Base-by-base conservation (phyloP, 2,797 vertebrate species). In the Sylvilagus floridanus region DNA sequence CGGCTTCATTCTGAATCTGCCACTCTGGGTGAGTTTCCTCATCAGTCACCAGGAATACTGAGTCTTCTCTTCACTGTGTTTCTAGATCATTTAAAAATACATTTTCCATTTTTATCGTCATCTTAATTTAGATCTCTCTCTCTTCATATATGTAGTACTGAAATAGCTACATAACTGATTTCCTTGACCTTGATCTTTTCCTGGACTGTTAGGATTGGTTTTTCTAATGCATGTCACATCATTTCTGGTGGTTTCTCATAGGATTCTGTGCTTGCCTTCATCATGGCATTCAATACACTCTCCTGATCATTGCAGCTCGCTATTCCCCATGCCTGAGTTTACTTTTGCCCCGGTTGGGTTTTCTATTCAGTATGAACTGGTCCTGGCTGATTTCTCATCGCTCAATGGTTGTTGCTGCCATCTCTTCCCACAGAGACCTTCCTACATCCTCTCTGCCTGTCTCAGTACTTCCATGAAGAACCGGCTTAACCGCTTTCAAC, bases 281-380 rank as follows among this genome's bases (percentile, higher is more conserved):
- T 7, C 32, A 19, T 47, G 26, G 12, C 28, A 60, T 60, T 65
- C 26, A 17, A 1, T 66, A 16, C 26, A 2, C 11, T 84, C 54
- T 88, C 1, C 17, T 30, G 28, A 69, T 57, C 4, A 12, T 60
- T 9, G 16, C 32, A 28, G 19, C 17, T 50, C 57, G 35, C 13
- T 4, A 9, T 54, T 26, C 12, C 30, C 4, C 21, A 10, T 2
- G 30, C 32, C 7, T 1, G 54, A 28, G 12, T 3, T 10, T 10
- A 21, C 10, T 42, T 32, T n/a, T 9, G 60, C 11, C 12, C 5
- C 68, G 52, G 24, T 52, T 60, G 28, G 4, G 1, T 85, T 13
- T 26, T 72, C 7, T 22, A 47, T 13, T 37, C 11, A 11, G 13
- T 13, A 26, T 30, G 60, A 87, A 87, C 8, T 13, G 8, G 26